Percentiles rank a stretch among this genome's conserved stretches.
Conservation (phyloP, 1,140 invertebrate species). For the Akabosia matsudoensis region DNA sequence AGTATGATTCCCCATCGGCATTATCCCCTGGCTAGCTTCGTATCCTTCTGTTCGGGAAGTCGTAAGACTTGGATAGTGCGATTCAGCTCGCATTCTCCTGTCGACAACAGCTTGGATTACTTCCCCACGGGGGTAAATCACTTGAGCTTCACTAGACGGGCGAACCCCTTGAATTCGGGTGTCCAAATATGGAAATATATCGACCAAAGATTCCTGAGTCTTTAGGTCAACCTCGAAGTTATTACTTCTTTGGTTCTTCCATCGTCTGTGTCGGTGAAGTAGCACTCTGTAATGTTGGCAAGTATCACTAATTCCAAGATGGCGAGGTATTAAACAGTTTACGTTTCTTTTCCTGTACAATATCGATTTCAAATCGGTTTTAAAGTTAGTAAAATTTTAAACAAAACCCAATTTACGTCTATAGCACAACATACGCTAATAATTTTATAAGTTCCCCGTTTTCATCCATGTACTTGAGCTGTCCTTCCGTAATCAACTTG, state of each 20-base stretch:
- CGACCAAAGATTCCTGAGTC: constrained; percentile 32
- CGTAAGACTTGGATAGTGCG: too few species aligned
- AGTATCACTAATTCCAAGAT: constrained; percentile 61
- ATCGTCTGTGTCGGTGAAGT: constrained; percentile 37
- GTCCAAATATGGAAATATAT: constrained; percentile 33
- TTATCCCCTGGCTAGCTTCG: too few species aligned
- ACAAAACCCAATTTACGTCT: constrained; percentile 47
- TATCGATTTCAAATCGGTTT: too few species aligned
- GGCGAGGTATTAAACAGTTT: constrained; percentile 55
- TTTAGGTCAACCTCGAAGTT: constrained; percentile 40
- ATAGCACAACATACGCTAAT: constrained; percentile 44
- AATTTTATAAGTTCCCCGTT: constrained; percentile 45
- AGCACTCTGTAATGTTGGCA: constrained; percentile 63
- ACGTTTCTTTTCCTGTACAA: constrained; percentile 1
- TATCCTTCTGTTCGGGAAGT: too few species aligned
- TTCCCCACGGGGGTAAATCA: not conserved
- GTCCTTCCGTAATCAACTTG: constrained; percentile 66
- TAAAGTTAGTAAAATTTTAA: constrained; percentile 48
- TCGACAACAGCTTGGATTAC: not conserved
- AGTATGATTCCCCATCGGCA: too few species aligned
- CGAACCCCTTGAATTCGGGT: not conserved
- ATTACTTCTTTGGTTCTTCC: constrained; percentile 46
- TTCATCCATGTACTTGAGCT: constrained; percentile 56
- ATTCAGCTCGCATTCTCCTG: too few species aligned
- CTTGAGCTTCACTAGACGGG: not conserved